Conservation (phyloP, 2,888 invertebrate genomes). For the Globia sparganii region DNA sequence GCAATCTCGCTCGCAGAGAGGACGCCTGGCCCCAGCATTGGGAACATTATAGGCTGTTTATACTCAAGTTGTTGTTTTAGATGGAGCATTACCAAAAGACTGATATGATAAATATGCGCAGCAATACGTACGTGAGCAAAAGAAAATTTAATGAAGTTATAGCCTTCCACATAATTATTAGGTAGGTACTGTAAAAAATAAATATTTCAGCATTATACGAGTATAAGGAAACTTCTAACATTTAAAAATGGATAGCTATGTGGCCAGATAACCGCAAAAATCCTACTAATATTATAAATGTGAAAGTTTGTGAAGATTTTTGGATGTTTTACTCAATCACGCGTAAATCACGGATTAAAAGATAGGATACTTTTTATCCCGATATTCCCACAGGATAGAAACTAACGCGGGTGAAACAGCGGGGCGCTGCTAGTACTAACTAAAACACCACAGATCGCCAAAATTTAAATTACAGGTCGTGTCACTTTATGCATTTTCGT, state of each 20-base stretch:
- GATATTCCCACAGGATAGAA: too few relatives aligned
- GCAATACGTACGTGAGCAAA: neutral
- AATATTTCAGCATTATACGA: neutral
- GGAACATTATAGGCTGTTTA: neutral
- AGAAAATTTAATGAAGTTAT: neutral
- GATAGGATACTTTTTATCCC: too few relatives aligned
- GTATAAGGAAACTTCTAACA: neutral
- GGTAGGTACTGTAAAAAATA: neutral
- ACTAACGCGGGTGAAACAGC: too few relatives aligned
- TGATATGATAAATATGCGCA: neutral
- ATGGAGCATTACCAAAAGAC: neutral
- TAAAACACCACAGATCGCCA: neutral
- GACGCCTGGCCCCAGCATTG: neutral
- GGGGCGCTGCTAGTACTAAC: too few relatives aligned
- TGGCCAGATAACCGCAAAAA: neutral
- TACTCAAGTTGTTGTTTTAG: neutral
- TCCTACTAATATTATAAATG: too few relatives aligned
- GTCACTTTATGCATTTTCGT: slow-evolving; percentile 8
- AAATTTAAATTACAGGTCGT: slow-evolving; percentile 3
- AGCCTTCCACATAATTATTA: slow-evolving; percentile 1
- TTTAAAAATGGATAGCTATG: neutral
- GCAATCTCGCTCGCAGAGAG: neutral
- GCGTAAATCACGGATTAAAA: too few relatives aligned
- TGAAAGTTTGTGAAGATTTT: too few relatives aligned
- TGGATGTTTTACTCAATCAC: too few relatives aligned